These are phyloP conservation scores for Gryllus bimaculatus DNA, from an alignment of 1,140 invertebrate genomes.

Conservation along the genomic window DNA sequence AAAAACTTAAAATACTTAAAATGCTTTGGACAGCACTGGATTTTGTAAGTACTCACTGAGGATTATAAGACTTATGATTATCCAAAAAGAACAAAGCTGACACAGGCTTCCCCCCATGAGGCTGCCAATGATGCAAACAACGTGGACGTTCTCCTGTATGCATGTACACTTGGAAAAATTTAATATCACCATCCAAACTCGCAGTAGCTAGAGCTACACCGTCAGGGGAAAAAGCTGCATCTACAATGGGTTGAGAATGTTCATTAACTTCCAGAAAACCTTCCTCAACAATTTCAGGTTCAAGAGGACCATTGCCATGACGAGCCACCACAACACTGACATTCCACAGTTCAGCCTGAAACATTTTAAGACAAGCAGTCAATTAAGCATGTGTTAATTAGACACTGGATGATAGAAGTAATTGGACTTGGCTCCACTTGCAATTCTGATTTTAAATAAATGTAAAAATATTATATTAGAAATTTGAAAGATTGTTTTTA, in stretches of 20 bases:
- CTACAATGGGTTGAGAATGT: conserved; percentile 62
- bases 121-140: conserved; percentile 83
- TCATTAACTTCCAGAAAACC: conserved; percentile 56
- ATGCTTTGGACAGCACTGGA: no score
- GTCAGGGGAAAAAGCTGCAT: conserved; percentile 86
- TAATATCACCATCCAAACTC: conserved; percentile 74
- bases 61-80: conserved; percentile 70
- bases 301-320: conserved; percentile 39
- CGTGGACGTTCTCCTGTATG: conserved; percentile 51
- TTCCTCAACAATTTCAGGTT: conserved; percentile 38
- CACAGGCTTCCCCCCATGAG: conserved; percentile 75
- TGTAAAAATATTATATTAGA: conserved; percentile 20
- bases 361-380: background rate
- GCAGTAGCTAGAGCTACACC: conserved; percentile 85
- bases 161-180: conserved; percentile 79
- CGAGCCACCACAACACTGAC: conserved; percentile 42
- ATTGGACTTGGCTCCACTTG: background rate
- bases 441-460: background rate
- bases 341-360: conserved; percentile 53
- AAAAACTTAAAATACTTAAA: no score
- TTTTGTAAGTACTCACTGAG: conserved; percentile 57
- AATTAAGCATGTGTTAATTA: no score
- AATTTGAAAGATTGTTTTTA: no score
- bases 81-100: conserved; percentile 85
- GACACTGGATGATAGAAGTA: no score